phyloP scores from a whole-genome alignment of 2,797 vertebrate species.

The Lindbergichthys nudifrons region DNA sequence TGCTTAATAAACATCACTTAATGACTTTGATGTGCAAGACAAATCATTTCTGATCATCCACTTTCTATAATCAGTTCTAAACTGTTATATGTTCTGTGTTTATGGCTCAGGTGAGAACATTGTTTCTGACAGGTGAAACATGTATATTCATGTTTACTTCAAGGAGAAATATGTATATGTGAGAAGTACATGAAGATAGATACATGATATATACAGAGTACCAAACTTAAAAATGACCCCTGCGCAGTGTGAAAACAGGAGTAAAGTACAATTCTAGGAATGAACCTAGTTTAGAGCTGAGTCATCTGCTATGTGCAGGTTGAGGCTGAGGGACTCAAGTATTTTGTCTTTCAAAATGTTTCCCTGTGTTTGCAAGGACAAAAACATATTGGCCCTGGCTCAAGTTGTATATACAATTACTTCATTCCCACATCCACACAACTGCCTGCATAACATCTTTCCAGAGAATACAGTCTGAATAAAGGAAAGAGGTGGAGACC shows the following conservation, averaged over 20 bases:
- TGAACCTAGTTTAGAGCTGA: conserved; percentile 21
- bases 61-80: no score
- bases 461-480: conserved; percentile 31
- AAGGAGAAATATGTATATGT: not conserved
- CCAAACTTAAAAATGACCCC: not conserved
- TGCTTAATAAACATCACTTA: not conserved
- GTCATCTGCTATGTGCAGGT: conserved; percentile 21
- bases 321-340: conserved; percentile 27
- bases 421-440: conserved; percentile 60
- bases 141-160: no score
- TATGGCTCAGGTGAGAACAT: no score
- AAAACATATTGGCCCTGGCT: conserved; percentile 55
- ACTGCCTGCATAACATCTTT: conserved; percentile 39
- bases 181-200: not conserved
- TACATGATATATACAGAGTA: not conserved
- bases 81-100: no score
- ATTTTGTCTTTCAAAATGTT: conserved; percentile 53
- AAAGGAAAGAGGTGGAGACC: conserved; percentile 19
- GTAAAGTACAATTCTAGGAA: not conserved
- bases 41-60: no score
- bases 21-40: not conserved
- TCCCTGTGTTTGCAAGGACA: conserved; percentile 38
- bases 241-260: conserved; percentile 6
- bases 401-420: conserved; percentile 43
- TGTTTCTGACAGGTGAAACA: no score